phyloP scores from a whole-genome alignment of 2,113 vertebrate genomes.

The Cervus canadensis region DNA sequence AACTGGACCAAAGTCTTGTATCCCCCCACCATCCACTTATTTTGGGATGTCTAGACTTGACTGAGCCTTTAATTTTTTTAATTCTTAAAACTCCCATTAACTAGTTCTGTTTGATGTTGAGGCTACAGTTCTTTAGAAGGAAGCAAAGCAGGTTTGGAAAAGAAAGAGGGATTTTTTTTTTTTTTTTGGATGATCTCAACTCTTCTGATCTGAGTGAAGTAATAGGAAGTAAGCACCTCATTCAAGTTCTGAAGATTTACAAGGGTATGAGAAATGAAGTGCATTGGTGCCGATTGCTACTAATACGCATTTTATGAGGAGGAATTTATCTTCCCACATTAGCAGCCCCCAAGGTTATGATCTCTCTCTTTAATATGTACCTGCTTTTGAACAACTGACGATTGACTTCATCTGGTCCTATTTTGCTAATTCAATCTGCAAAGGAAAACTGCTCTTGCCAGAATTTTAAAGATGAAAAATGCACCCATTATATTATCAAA shows the following conservation, averaged over 20 bases:
- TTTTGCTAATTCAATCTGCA: conserved; percentile 75
- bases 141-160: conserved; percentile 14
- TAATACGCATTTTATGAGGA: conserved; percentile 47
- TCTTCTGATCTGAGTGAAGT: conserved; percentile 42
- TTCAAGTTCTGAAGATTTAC: conserved; percentile 53
- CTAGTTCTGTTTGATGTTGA: conserved; percentile 46
- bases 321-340: conserved; percentile 71
- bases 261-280: conserved; percentile 64
- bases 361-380: conserved; percentile 73
- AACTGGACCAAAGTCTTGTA: conserved; percentile 41
- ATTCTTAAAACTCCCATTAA: conserved; percentile 58
- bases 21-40: conserved; percentile 35
- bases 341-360: conserved; percentile 68
- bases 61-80: conserved; percentile 58
- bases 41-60: conserved; percentile 60
- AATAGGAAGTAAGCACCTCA: conserved; percentile 44
- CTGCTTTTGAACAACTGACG: conserved; percentile 55
- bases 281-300: conserved; percentile 69
- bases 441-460: conserved; percentile 71
- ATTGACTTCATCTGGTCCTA: conserved; percentile 73
- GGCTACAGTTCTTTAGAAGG: background rate
- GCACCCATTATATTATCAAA: conserved; percentile 66
- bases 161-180: background rate
- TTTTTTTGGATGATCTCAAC: background rate
- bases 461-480: conserved; percentile 78